phyloP scores from a whole-genome alignment of 1,140 invertebrate genomes.

The Chironomus striatipennis region DNA sequence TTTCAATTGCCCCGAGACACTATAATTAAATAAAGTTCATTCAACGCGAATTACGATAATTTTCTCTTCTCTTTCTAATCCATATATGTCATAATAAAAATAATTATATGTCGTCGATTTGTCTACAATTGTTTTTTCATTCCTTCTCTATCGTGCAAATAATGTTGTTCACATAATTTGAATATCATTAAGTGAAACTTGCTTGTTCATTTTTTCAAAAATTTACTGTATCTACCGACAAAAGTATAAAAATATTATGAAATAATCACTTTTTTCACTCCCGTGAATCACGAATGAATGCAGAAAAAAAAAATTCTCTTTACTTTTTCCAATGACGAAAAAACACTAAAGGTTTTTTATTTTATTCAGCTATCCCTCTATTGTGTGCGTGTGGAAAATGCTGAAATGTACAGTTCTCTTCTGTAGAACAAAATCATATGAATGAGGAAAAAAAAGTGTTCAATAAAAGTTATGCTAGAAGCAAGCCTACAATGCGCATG shows the following conservation, averaged over 20 bases:
- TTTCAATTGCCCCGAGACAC: too few species aligned
- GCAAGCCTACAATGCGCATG: not conserved
- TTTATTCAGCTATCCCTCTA: too few species aligned
- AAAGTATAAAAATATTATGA: not conserved
- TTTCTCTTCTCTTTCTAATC: too few species aligned
- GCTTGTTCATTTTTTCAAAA: too few species aligned
- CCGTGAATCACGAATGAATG: not conserved
- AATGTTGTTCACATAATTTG: too few species aligned
- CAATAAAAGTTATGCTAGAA: not conserved
- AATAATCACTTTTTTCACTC: conserved; percentile 5
- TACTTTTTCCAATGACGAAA: not conserved
- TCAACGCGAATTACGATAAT: too few species aligned
- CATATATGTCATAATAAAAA: too few species aligned
- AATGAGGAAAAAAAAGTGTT: conserved; percentile 6
- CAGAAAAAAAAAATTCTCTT: not conserved
- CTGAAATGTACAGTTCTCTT: not conserved
- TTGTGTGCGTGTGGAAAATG: too few species aligned
- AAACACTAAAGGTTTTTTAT: not conserved
- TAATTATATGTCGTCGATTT: not conserved
- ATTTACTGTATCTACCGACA: not conserved
- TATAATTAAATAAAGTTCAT: too few species aligned
- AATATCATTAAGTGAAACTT: too few species aligned
- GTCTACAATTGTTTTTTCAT: not conserved
- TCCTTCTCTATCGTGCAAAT: too few species aligned
- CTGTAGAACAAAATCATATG: not conserved